phyloP scores from a whole-genome alignment of 1,140 invertebrate genomes.

The Drosophila nebulosa region DNA sequence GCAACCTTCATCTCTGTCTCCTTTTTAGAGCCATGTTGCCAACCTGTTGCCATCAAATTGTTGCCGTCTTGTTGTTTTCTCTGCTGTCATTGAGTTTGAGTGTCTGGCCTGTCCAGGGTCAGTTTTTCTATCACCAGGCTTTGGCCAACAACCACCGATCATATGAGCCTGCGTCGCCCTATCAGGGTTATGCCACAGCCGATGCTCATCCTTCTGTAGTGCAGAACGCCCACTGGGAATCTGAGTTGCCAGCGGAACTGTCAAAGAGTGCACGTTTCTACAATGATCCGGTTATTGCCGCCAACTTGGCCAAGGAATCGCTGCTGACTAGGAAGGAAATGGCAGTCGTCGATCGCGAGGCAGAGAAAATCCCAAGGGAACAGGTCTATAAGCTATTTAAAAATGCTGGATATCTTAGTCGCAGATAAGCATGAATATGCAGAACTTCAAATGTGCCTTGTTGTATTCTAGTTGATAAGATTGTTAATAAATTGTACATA shows the following conservation, averaged over 20 bases:
- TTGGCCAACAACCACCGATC: slow-evolving; percentile 21
- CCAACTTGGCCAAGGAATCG: slow-evolving; percentile 87
- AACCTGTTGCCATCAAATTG: slow-evolving; percentile 40
- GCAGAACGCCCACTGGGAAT: slow-evolving; percentile 83
- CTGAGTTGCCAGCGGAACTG: slow-evolving; percentile 85
- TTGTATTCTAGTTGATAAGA: slow-evolving; percentile 66
- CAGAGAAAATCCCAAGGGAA: slow-evolving; percentile 89
- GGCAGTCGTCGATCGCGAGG: slow-evolving; percentile 87
- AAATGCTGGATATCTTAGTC: slow-evolving; percentile 84
- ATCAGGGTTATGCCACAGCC: slow-evolving; percentile 63
- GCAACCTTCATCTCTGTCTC: slow-evolving; percentile 18
- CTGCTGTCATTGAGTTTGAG: slow-evolving; percentile 24
- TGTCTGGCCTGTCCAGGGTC: slow-evolving; percentile 26
- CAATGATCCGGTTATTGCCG: slow-evolving; percentile 87
- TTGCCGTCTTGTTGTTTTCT: slow-evolving; percentile 31
- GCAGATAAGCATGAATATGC: slow-evolving; percentile 46
- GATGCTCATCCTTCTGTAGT: slow-evolving; percentile 84
- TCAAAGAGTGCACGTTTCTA: slow-evolving; percentile 85
- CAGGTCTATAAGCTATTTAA: slow-evolving; percentile 88
- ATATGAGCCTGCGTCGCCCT: slow-evolving; percentile 43
- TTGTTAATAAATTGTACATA: slow-evolving; percentile 66
- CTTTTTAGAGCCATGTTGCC: slow-evolving; percentile 36
- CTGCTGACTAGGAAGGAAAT: slow-evolving; percentile 88
- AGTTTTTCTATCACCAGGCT: slow-evolving; percentile 67
- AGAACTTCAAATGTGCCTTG: slow-evolving; percentile 41